A percentile compares a stretch with the other conserved stretches of the same genome.
Evolutionary conservation across 2,113 vertebrate species (phyloP).

Genomic region (Saiga tatarica): DNA sequence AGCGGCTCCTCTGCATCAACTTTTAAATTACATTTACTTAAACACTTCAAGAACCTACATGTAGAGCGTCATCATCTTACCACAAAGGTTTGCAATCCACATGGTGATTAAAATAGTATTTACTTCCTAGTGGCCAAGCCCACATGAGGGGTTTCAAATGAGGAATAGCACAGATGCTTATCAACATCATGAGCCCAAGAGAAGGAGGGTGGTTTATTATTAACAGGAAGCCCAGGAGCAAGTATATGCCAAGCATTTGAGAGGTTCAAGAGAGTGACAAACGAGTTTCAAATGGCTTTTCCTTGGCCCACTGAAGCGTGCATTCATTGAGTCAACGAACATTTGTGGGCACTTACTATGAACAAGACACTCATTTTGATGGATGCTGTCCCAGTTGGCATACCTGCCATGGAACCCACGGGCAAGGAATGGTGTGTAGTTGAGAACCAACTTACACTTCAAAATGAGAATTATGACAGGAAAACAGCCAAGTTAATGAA

Average conservation of each 20-base stretch:
- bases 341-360: background rate
- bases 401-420: background rate
- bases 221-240: background rate
- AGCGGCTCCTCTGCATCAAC: background rate
- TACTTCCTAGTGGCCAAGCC: background rate
- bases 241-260: background rate
- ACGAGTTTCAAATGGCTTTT: background rate
- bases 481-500: background rate
- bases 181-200: background rate
- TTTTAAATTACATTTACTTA: background rate
- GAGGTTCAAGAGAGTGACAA: background rate
- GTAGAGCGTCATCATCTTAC: background rate
- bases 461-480: background rate
- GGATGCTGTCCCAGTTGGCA: fast-evolving
- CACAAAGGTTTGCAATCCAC: background rate
- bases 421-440: background rate
- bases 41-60: background rate
- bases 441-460: background rate
- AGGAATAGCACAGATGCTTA: background rate
- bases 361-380: background rate
- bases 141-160: background rate
- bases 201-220: no score
- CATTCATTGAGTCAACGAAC: background rate
- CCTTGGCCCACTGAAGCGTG: background rate
- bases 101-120: background rate